Evolutionary conservation across 2,113 vertebrate species (phyloP).

Genomic region (Syngnathus typhle): DNA sequence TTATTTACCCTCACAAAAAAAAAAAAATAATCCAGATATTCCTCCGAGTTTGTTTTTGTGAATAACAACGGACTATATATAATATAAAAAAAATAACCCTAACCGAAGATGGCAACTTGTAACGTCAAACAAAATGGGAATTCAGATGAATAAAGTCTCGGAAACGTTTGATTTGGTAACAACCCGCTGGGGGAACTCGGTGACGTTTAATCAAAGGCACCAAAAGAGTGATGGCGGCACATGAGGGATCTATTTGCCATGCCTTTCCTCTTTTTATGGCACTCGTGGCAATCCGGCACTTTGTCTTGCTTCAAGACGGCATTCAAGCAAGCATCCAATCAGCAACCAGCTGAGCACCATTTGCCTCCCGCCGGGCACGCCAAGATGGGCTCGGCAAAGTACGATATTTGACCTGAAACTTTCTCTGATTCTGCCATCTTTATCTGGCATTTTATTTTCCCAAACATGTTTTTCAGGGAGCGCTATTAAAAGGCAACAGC

Average conservation of each 20-base stretch:
- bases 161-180: background rate
- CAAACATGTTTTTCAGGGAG: background rate
- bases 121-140: background rate
- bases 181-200: slow-evolving; percentile 41
- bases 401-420: background rate
- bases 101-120: background rate
- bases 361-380: slow-evolving; percentile 37
- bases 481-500: background rate
- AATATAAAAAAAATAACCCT: too few species aligned
- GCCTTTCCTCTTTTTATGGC: slow-evolving; percentile 14
- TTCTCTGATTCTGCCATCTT: background rate
- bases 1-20: too few species aligned
- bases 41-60: too few species aligned
- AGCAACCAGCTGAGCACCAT: slow-evolving; percentile 45
- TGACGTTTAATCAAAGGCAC: slow-evolving; percentile 43
- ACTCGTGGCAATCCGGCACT: slow-evolving; percentile 25
- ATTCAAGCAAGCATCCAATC: slow-evolving; percentile 52
- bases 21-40: too few species aligned
- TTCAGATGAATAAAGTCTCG: background rate
- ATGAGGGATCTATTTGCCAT: background rate
- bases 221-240: background rate
- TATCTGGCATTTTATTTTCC: background rate
- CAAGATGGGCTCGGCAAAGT: slow-evolving; percentile 25
- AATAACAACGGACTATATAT: too few species aligned
- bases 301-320: slow-evolving; percentile 25